Conservation (phyloP, 2,113 vertebrate species). For the Hypomesus transpacificus region DNA sequence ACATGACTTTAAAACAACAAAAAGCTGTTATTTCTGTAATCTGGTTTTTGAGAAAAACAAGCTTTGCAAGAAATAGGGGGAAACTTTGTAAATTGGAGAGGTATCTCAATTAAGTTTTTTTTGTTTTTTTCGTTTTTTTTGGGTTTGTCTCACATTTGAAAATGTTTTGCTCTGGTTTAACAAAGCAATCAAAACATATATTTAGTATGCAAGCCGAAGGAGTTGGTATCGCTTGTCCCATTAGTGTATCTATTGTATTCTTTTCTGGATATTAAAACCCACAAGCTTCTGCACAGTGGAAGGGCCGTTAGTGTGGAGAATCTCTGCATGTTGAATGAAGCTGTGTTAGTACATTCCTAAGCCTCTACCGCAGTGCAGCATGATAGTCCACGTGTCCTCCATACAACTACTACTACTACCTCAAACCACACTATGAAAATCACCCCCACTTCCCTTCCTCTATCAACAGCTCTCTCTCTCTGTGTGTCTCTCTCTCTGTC, state of each 20-base stretch:
- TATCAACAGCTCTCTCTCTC: too few species aligned
- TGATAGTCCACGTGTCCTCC: conserved; percentile 41
- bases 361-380: conserved; percentile 8
- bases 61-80: background rate
- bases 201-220: too few species aligned
- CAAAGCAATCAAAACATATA: too few species aligned
- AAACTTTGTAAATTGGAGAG: background rate
- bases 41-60: background rate
- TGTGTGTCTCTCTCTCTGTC: too few species aligned
- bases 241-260: too few species aligned
- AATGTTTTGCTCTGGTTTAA: background rate
- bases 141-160: background rate
- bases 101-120: background rate
- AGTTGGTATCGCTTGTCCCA: too few species aligned
- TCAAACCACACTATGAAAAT: background rate
- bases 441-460: too few species aligned
- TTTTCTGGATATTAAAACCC: too few species aligned
- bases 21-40: background rate
- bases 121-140: too few species aligned
- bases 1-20: background rate
- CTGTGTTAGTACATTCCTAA: background rate
- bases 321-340: too few species aligned
- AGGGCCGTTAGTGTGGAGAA: too few species aligned
- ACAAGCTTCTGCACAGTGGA: too few species aligned
- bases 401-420: conserved; percentile 32